phyloP scores from a whole-genome alignment of 2,113 vertebrate species.

The Coryphaenoides rupestris region DNA sequence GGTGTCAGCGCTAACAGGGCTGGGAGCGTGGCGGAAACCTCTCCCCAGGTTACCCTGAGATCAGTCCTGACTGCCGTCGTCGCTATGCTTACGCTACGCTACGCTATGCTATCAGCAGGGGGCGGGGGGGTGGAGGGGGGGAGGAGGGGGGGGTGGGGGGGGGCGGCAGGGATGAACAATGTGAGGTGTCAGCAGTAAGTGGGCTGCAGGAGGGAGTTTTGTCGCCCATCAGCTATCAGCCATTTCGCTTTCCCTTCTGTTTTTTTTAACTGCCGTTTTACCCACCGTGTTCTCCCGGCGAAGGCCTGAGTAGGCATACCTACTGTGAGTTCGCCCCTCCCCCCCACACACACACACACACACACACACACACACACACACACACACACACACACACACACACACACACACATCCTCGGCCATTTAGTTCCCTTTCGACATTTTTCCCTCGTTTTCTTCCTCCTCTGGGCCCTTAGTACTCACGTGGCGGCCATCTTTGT shows the following conservation, averaged over 20 bases:
- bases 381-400: background rate
- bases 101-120: too few species aligned
- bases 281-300: constrained; percentile 1
- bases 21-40: constrained; percentile 57
- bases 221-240: constrained; percentile 66
- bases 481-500: too few species aligned
- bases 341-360: background rate
- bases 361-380: background rate
- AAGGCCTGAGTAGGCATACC: constrained; percentile 6
- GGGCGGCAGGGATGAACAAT: constrained; percentile 44
- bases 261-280: constrained; percentile 38
- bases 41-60: constrained; percentile 62
- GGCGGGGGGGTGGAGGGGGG: constrained; percentile 38
- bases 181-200: constrained; percentile 70
- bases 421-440: constrained; percentile 20
- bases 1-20: constrained; percentile 69
- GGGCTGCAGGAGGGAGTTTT: constrained; percentile 54
- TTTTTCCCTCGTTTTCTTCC: too few species aligned
- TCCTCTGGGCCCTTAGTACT: too few species aligned
- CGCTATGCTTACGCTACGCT: constrained; percentile 52
- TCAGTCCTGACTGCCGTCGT: constrained; percentile 56
- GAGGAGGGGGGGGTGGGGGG: constrained; percentile 40
- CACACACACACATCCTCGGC: background rate
- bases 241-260: constrained; percentile 44
- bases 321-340: constrained; percentile 7